Base-by-base conservation (phyloP, 1,140 invertebrate species). In the Caerostris extrusa region DNA sequence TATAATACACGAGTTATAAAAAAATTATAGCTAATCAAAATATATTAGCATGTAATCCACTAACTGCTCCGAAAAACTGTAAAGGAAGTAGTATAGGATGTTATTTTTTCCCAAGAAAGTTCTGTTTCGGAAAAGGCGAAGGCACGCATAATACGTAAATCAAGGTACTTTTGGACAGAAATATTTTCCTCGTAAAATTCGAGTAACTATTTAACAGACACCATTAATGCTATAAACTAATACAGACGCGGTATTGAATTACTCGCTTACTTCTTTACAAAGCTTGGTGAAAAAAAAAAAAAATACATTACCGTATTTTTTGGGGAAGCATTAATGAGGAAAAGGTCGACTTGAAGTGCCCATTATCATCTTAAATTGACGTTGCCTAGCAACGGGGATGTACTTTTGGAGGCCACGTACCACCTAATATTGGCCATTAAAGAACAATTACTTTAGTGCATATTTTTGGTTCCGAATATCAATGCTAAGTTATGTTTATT, bases 331-430 rank as follows among this genome's bases (percentile, higher is more conserved):
- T 90, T 90, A 90, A 90, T 77, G 64, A 90, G 88, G n/a, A 77
- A 90, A 90, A 71, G 17, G 64, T 60, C 58, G 19, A n/a, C 58
- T 81, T 60, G 71, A 61, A 91, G 58, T 81, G 71, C 17, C 90
- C 90, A 91, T 91, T 91, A 91, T 91, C 90, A 56, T 91, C 90
- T 91, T 91, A 91, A 91, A 82, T 91, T 91, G 50, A 91, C 19
- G 69, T 61, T 69, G 53, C n/a, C 58, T 55, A 10, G 34, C 67
- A 17, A 90, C 88, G 0, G 3, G 12, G 57, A 60, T 53, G 57
- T 60, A n/a, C 19, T 69, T 90, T 17, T 19, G 88, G 50, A 87
- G n/a, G 8, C 85, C 53, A 67, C 67, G 86, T 55, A 88, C 50
- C 12, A 50, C 19, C 71, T 60, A 91, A 91, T 91, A 90, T 77